These are phyloP conservation scores for Holacanthus passer DNA, from an alignment of 2,113 vertebrate species.

Conservation along the genomic window DNA sequence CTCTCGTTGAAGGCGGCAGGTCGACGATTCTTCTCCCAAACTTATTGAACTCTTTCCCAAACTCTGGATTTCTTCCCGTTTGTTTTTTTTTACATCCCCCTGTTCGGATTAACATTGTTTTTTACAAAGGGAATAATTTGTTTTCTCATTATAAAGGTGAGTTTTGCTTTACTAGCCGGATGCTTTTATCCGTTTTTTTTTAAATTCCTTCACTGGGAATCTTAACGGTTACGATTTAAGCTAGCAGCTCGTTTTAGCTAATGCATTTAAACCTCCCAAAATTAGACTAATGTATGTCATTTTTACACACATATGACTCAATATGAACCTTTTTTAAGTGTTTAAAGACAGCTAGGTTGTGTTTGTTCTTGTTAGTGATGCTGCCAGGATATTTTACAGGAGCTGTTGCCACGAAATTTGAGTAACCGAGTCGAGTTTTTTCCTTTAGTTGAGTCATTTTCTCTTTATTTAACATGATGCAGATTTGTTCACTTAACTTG, in stretches of 20 bases:
- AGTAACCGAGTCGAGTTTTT: neutral
- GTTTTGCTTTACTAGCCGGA: slow-evolving; percentile 34
- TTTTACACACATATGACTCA: accelerated
- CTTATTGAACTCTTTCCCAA: slow-evolving; percentile 39
- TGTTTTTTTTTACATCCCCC: neutral
- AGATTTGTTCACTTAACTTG: neutral
- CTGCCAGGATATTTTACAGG: slow-evolving; percentile 45
- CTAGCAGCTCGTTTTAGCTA: neutral
- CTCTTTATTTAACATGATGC: neutral
- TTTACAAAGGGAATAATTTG: slow-evolving; percentile 36
- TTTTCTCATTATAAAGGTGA: slow-evolving; percentile 66
- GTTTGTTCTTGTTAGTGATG: slow-evolving; percentile 45
- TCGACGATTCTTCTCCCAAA: slow-evolving; percentile 1
- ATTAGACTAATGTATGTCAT: accelerated
- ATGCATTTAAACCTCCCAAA: neutral
- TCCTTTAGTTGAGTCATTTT: neutral
- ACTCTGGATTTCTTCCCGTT: slow-evolving; percentile 40
- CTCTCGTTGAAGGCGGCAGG: slow-evolving; percentile 32
- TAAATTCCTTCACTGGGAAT: neutral
- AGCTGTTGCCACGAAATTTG: slow-evolving; percentile 45
- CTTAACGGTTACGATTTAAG: slow-evolving; percentile 19
- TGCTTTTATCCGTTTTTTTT: slow-evolving; percentile 33
- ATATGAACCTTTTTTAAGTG: neutral
- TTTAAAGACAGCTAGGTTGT: slow-evolving; percentile 11
- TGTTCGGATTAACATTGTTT: slow-evolving; percentile 50